Conservation (phyloP, 2,888 invertebrate genomes). For the Watsonalla binaria region DNA sequence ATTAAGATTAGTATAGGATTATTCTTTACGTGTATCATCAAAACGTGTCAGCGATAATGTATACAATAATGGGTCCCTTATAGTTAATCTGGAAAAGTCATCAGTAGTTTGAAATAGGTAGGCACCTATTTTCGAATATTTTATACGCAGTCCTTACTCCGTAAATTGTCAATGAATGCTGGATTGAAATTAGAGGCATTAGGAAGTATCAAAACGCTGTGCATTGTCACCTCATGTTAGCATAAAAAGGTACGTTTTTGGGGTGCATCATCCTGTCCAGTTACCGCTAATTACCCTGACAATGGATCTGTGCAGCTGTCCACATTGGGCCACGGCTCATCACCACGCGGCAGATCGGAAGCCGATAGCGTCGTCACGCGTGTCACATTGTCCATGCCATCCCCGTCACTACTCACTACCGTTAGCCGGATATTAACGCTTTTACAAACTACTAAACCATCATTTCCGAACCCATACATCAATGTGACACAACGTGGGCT, state of each 20-base stretch:
- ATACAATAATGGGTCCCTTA: too few relatives aligned
- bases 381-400: constrained; percentile 39
- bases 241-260: background rate
- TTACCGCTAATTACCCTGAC: constrained; percentile 2
- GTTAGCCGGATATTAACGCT: constrained; percentile 67
- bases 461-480: constrained; percentile 17
- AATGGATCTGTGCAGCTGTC: background rate
- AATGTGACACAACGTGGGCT: background rate
- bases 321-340: constrained; percentile 13
- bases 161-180: too few relatives aligned
- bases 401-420: constrained; percentile 48
- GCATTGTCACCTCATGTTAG: background rate
- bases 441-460: constrained; percentile 44
- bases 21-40: too few relatives aligned
- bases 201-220: background rate
- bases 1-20: too few relatives aligned
- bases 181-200: too few relatives aligned
- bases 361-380: constrained; percentile 57
- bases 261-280: constrained; percentile 3
- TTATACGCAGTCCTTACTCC: too few relatives aligned
- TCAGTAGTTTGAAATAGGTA: too few relatives aligned
- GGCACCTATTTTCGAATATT: too few relatives aligned
- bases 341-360: constrained; percentile 50
- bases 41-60: too few relatives aligned
- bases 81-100: too few relatives aligned